Evolutionary conservation across 2,888 invertebrate genomes (phyloP).

Genomic region (Lypha dubia): DNA sequence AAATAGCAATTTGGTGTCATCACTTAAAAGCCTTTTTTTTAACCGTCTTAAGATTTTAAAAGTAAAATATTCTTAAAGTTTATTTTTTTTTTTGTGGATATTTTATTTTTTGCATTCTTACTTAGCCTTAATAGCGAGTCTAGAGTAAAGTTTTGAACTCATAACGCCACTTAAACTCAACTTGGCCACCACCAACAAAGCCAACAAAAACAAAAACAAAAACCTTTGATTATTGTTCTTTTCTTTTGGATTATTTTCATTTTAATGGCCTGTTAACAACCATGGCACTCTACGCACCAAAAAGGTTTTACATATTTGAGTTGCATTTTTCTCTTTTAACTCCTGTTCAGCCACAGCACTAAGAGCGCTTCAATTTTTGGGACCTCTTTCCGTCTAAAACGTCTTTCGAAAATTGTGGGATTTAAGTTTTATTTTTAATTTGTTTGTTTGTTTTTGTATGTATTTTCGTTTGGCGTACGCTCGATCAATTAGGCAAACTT

Average conservation of each 20-base stretch:
- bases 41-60: conserved; percentile 37
- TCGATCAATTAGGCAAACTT: conserved; percentile 83
- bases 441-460: conserved; percentile 75
- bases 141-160: conserved; percentile 57
- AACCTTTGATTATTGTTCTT: conserved; percentile 34
- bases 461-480: conserved; percentile 80
- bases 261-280: conserved; percentile 73
- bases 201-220: conserved; percentile 66
- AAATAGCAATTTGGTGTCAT: conserved; percentile 83
- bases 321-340: conserved; percentile 8
- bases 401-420: conserved; percentile 33
- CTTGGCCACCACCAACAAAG: conserved; percentile 70
- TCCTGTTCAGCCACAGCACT: neutral
- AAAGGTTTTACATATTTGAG: conserved; percentile 61
- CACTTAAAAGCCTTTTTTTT: conserved; percentile 82
- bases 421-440: conserved; percentile 8
- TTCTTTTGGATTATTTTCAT: conserved; percentile 61
- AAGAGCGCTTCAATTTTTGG: conserved; percentile 43
- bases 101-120: conserved; percentile 52
- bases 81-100: conserved; percentile 10
- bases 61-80: conserved; percentile 29
- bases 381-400: conserved; percentile 49
- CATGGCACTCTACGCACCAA: conserved; percentile 61
- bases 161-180: conserved; percentile 74
- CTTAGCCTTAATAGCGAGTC: conserved; percentile 31